phyloP scores from a whole-genome alignment of 1,140 invertebrate genomes.

The Hydropsyche tenuis region DNA sequence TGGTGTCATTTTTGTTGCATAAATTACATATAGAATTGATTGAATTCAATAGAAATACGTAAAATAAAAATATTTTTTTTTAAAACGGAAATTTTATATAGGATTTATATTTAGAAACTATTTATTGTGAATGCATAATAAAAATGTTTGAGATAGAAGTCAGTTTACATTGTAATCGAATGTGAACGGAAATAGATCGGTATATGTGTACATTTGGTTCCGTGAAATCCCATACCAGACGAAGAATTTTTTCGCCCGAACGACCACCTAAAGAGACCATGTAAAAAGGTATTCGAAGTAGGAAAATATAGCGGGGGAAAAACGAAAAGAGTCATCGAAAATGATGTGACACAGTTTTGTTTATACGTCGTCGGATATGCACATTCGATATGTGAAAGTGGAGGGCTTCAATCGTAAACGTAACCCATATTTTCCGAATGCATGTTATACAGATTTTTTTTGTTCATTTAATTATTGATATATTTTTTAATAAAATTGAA shows the following conservation, averaged over 20 bases:
- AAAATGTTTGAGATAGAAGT: too few species aligned
- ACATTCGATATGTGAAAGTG: neutral
- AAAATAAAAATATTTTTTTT: too few species aligned
- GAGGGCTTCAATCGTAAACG: neutral
- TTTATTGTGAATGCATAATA: too few species aligned
- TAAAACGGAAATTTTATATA: too few species aligned
- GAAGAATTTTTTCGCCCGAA: neutral
- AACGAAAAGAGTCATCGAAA: constrained; percentile 11
- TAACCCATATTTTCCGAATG: too few species aligned
- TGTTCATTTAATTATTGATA: too few species aligned
- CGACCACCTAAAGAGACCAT: neutral
- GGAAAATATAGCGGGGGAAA: neutral
- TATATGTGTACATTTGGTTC: neutral
- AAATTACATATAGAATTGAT: neutral
- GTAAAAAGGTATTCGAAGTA: neutral
- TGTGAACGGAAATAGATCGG: too few species aligned
- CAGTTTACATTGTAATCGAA: too few species aligned
- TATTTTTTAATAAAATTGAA: too few species aligned
- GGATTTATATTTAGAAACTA: too few species aligned
- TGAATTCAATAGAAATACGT: too few species aligned
- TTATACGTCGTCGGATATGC: constrained; percentile 9
- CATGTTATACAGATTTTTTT: too few species aligned
- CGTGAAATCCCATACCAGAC: neutral
- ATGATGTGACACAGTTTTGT: constrained; percentile 23
- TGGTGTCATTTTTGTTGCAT: constrained; percentile 25